These are phyloP conservation scores for Aplodontia rufa DNA, from an alignment of 2,113 vertebrate species.

Conservation along the genomic window DNA sequence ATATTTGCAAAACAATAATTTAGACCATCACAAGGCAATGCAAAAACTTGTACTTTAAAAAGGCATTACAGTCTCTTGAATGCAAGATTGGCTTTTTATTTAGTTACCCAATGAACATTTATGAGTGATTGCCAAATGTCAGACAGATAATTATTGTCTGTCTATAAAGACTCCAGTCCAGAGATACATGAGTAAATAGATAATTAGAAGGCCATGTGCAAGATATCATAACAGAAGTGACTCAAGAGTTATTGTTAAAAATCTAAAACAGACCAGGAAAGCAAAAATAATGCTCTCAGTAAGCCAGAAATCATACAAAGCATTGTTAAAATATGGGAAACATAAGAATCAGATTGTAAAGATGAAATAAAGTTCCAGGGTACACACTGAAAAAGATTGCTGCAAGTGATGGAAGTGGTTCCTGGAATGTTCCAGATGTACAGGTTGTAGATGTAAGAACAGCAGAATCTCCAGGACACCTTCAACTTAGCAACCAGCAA, in stretches of 20 bases:
- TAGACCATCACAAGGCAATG: neutral
- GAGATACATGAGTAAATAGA: conserved; percentile 33
- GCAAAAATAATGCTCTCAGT: neutral
- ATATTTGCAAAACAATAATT: conserved; percentile 5
- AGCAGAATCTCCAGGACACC: neutral
- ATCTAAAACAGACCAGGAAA: conserved; percentile 45
- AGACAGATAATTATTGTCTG: conserved; percentile 39
- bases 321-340: conserved; percentile 32
- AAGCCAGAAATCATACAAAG: conserved; percentile 29
- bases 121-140: conserved; percentile 19
- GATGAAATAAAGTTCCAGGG: neutral
- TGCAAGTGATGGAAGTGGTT: neutral
- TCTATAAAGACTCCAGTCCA: conserved; percentile 38
- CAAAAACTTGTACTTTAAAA: neutral
- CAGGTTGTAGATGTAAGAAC: neutral
- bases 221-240: conserved; percentile 5
- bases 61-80: neutral
- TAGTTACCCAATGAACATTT: conserved; percentile 40
- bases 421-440: neutral
- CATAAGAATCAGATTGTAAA: neutral
- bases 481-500: neutral
- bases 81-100: conserved; percentile 33
- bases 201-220: conserved; percentile 35
- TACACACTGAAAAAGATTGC: neutral
- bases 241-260: neutral